Conservation (phyloP, 2,113 vertebrate genomes). For the Scartelaos histophorus region DNA sequence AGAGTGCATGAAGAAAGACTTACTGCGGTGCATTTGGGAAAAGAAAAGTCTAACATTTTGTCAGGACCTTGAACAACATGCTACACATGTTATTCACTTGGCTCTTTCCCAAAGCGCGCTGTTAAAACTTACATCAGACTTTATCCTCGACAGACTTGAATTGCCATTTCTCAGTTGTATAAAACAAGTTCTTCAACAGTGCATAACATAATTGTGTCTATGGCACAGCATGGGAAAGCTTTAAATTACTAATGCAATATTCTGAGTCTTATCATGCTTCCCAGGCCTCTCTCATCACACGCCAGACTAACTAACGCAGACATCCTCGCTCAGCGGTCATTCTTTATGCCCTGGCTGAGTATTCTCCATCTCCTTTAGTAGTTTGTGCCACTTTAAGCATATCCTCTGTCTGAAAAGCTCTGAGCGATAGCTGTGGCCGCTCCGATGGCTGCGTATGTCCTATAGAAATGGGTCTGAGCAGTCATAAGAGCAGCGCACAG, state of each 20-base stretch:
- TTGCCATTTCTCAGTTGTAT: not conserved
- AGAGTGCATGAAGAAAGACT: no score
- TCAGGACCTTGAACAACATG: not conserved
- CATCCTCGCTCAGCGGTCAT: conserved; percentile 36
- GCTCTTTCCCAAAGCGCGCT: not conserved
- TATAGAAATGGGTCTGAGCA: conserved; percentile 26
- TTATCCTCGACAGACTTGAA: not conserved
- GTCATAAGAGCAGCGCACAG: conserved; percentile 40
- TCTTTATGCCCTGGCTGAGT: conserved; percentile 39
- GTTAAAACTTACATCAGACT: not conserved
- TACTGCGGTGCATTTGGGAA: not conserved
- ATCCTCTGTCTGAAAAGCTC: conserved; percentile 8
- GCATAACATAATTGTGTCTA: conserved; percentile 12
- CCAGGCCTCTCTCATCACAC: not conserved
- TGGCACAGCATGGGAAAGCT: conserved; percentile 23
- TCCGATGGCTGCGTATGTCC: conserved; percentile 12
- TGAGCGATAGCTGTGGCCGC: conserved; percentile 33
- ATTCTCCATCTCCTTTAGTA: conserved; percentile 41
- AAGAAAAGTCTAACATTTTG: not conserved
- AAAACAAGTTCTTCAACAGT: conserved; percentile 4
- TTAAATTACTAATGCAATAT: conserved; percentile 58
- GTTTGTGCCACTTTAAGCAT: conserved; percentile 42
- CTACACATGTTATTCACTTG: not conserved
- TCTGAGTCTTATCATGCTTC: conserved; percentile 12
- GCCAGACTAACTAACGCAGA: conserved; percentile 4